Base-by-base conservation (phyloP, 23 tunicate genomes). In the Phallusia fumigata region DNA sequence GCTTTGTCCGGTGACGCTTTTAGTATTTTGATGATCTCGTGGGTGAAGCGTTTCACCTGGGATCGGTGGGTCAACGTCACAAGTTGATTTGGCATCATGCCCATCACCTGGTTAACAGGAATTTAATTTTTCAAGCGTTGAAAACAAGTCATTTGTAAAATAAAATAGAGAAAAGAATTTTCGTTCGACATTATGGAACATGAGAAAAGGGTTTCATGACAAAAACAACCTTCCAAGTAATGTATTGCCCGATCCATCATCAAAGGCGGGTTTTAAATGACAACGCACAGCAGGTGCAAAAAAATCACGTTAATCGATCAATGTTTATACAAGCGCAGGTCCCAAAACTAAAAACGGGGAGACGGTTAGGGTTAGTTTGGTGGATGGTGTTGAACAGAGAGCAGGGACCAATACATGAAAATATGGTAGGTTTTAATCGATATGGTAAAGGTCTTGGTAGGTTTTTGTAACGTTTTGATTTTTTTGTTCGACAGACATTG, bases 41-140 rank as follows among this genome's bases (percentile, higher is more conserved):
- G 93, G n/a, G 90, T 88, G 84, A 93, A 93, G 40, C 98, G 64
- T 78, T 93, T 93, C n/a, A 93, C 98, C 77, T 93, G 98, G 30
- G 98, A 89, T 35, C 98, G 90, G 53, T 93, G 98, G 13, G 93
- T 82, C 73, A 93, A 53, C 0, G 91, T 87, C 40, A 93, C 30
- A 13, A 85, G 65, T 15, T 82, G 87, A 31, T 78, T 73, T 10
- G 75, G 77, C 45, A 35, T 12, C 11, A 74, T 58, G 5, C 97
- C 91, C 53, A 92, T 80, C 11, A 92, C 75, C 97, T 92, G 91
- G 26, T 22, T 1, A 58, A 58, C 5, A 40, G 47, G 47, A n/a
- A n/a, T n/a, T n/a, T n/a, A n/a, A n/a, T n/a, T n/a, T n/a, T n/a
- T n/a, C n/a, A n/a, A n/a, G n/a, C n/a, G n/a, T n/a, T n/a, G n/a